Evolutionary conservation across 1,140 invertebrate species (phyloP).

Genomic region (Nylanderia fulva): DNA sequence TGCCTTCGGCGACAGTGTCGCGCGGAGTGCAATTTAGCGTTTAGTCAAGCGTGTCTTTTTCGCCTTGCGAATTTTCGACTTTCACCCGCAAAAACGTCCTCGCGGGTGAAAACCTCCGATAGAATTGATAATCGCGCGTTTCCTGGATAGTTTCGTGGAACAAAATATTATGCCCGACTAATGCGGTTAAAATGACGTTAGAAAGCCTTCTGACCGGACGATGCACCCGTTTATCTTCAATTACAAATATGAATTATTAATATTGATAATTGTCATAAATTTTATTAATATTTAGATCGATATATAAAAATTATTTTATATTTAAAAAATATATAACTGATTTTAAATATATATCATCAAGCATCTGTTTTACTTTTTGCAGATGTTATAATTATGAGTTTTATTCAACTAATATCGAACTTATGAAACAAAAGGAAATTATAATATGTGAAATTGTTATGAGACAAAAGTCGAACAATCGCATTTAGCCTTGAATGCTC

Average conservation of each 20-base stretch:
- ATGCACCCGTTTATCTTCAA: neutral
- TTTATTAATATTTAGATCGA: too few relatives aligned
- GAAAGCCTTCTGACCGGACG: neutral
- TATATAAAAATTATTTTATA: neutral
- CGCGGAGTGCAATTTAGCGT: neutral
- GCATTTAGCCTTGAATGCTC: neutral
- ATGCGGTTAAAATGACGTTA: neutral
- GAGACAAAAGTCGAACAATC: neutral
- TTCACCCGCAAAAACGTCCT: conserved; percentile 61
- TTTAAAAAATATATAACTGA: neutral
- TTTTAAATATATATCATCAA: neutral
- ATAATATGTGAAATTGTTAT: neutral
- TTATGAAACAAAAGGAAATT: neutral
- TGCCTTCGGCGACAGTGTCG: conserved; percentile 32
- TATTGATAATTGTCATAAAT: neutral
- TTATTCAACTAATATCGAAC: neutral
- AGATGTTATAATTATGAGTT: neutral
- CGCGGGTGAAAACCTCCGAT: conserved; percentile 52
- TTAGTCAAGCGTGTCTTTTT: conserved; percentile 23
- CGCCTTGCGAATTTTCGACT: conserved; percentile 46
- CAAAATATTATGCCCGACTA: conserved; percentile 7
- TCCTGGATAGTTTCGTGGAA: conserved; percentile 28
- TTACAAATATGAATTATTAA: neutral
- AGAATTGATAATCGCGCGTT: conserved; percentile 34
- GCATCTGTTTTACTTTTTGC: neutral